These are phyloP conservation scores for Channa striata DNA, from an alignment of 2,797 vertebrate species.

Conservation along the genomic window DNA sequence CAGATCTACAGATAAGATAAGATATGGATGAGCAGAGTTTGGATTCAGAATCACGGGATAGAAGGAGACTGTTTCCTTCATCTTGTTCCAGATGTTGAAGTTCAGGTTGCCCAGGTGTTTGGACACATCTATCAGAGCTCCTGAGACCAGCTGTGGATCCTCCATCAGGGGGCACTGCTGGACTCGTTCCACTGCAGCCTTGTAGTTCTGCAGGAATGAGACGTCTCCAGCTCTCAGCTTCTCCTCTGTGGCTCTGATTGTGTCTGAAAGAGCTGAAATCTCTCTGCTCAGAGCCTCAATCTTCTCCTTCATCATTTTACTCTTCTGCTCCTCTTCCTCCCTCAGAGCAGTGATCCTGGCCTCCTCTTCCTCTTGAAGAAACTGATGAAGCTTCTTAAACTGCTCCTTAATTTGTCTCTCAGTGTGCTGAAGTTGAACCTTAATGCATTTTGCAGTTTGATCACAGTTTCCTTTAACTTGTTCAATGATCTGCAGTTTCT, in stretches of 20 bases:
- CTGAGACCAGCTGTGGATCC: background rate
- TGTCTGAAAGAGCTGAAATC: background rate
- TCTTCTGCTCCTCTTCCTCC: slow-evolving; percentile 14
- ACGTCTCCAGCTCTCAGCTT: background rate
- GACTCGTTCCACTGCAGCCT: background rate
- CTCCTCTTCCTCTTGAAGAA: background rate
- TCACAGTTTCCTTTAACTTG: background rate
- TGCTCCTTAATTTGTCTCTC: background rate
- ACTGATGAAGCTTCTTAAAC: slow-evolving; percentile 10
- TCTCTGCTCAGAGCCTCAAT: background rate
- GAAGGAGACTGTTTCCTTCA: background rate
- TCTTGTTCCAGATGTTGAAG: background rate
- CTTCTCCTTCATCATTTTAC: background rate
- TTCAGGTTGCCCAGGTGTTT: background rate
- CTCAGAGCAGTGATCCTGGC: slow-evolving; percentile 6
- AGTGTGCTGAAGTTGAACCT: background rate
- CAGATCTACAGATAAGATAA: background rate
- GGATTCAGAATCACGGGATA: background rate
- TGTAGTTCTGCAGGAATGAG: slow-evolving; percentile 9
- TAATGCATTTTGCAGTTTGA: background rate
- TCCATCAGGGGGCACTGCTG: background rate
- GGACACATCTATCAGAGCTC: background rate
- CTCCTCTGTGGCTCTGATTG: slow-evolving; percentile 1
- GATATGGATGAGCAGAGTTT: background rate
- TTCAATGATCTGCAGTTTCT: background rate